Evolutionary conservation across 53 echinoderm and acorn worm species (phyloP).

Genomic region (Arbacia lixula): DNA sequence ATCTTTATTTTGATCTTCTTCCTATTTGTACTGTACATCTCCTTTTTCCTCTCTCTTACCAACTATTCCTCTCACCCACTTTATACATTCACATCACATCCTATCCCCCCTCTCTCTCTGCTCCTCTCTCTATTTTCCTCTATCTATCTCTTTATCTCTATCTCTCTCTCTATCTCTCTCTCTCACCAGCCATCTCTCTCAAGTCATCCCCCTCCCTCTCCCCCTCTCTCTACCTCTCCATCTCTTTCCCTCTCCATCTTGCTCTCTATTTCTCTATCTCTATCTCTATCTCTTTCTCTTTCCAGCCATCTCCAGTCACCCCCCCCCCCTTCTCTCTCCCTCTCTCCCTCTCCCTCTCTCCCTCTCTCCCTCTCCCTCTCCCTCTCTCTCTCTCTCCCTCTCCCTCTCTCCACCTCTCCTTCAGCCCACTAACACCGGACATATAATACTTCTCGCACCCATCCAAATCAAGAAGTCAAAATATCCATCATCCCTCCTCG

Average conservation of each 20-base stretch:
- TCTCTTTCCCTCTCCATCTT: not conserved
- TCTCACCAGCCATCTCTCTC: too few species aligned
- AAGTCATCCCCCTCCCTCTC: not conserved
- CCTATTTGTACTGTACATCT: not conserved
- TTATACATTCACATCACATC: not conserved
- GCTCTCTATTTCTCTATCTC: not conserved
- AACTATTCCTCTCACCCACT: not conserved
- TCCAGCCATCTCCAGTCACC: not conserved
- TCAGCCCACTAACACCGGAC: not conserved
- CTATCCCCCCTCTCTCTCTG: not conserved
- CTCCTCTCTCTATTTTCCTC: not conserved
- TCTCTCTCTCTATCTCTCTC: not conserved
- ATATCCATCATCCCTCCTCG: not conserved
- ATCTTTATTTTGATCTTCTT: too few species aligned
- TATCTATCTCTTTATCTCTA: not conserved
- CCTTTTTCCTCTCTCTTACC: too few species aligned
- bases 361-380: not conserved
- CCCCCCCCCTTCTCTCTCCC: not conserved
- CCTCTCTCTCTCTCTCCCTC: not conserved
- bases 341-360: not conserved
- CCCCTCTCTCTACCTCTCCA: not conserved
- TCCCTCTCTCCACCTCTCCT: not conserved
- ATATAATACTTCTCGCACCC: constrained; percentile 11
- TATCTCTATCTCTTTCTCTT: too few species aligned
- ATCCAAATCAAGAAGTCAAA: not conserved